Conservation (phyloP, 2,113 vertebrate genomes). For the Cacatua alba region DNA sequence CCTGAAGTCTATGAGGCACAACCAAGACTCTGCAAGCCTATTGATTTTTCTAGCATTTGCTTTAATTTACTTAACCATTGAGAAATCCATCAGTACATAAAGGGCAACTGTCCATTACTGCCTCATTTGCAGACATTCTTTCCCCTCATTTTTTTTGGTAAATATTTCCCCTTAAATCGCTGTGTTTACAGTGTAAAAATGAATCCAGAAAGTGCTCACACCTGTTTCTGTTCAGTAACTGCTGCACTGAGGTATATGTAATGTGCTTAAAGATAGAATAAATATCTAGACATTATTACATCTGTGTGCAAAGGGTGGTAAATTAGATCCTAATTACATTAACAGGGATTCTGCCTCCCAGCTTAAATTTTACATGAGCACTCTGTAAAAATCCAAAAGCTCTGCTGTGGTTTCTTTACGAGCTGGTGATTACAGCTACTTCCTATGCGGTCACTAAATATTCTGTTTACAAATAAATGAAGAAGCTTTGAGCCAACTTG, state of each 20-base stretch:
- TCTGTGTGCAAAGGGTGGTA: conserved; percentile 91
- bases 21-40: conserved; percentile 86
- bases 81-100: conserved; percentile 89
- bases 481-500: conserved; percentile 86
- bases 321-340: conserved; percentile 98
- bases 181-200: conserved; percentile 86
- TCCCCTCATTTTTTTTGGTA: conserved; percentile 56
- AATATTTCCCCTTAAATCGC: conserved; percentile 79
- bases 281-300: conserved; percentile 88
- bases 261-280: conserved; percentile 84
- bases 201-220: conserved; percentile 90
- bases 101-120: conserved; percentile 88
- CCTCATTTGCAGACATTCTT: conserved; percentile 82
- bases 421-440: conserved; percentile 91
- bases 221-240: conserved; percentile 91
- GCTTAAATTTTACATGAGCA: conserved; percentile 89
- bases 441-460: conserved; percentile 88
- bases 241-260: conserved; percentile 83
- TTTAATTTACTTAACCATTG: conserved; percentile 90
- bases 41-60: conserved; percentile 89
- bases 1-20: conserved; percentile 88
- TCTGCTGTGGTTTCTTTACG: conserved; percentile 93
- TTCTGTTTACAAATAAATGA: conserved; percentile 97
- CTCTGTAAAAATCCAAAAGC: conserved; percentile 85
- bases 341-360: conserved; percentile 94